Base-by-base conservation (phyloP, 2,797 vertebrate species). In the Lacerta bilineata region DNA sequence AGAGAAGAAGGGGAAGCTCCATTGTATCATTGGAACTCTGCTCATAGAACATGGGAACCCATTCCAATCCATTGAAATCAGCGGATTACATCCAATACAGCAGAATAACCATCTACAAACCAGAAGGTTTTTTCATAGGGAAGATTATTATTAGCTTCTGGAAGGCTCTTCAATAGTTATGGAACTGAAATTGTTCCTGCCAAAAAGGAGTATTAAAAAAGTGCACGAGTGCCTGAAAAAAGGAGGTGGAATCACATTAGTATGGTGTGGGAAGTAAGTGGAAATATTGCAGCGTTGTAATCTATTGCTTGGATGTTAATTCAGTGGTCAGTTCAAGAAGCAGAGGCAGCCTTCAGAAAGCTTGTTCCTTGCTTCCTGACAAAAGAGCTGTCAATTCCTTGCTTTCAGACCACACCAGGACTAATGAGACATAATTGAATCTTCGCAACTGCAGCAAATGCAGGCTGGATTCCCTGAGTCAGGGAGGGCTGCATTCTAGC, bases 391-490 rank as follows among this genome's bases (percentile, higher is more conserved):
- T 78, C 50, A 36, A 36, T 79, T 78, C 39, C n/a, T 78, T 85
- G 59, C 84, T 79, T 86, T 78, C 11, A 79, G 64, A 77, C 23
- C 79, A 17, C 39, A 10, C 61, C 18, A 33, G 3, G 36, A 74
- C n/a, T 59, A 84, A 84, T n/a, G n/a, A 3, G 50, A 33, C n/a
- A 55, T 80, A 71, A 25, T 86, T 27, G 46, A 71, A 80, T 80
- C 64, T 61, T 78, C 27, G 17, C 8, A 86, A 33, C 6, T 79
- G 11, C 13, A 29, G 15, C 33, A 29, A 20, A 15, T 85, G 20
- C 29, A 68, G 33, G 33, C 43, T 66, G 74, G 3, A 39, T 46
- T 79, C 76, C 20, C 29, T 50, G 66, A 79, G 41, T 29, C 64
- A 20, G 55, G 76, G 4, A 55, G n/a, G 61, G 18, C 27, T 79